These are phyloP conservation scores for Corvus hawaiiensis DNA, from an alignment of 2,113 vertebrate species.

Conservation along the genomic window DNA sequence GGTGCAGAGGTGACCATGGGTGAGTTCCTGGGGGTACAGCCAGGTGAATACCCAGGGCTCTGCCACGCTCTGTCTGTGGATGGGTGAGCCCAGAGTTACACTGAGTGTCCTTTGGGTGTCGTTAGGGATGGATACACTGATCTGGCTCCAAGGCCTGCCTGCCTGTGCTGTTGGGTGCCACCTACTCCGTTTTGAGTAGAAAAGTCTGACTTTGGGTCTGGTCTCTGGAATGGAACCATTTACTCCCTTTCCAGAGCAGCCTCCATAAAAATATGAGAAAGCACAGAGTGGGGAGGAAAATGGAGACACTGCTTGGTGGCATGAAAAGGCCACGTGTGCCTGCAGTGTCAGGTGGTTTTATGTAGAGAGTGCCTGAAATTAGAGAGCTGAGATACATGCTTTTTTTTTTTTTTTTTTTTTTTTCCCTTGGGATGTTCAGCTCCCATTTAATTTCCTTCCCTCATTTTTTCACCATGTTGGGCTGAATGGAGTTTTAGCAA, in stretches of 20 bases:
- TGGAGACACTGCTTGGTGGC: background rate
- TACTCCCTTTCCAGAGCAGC: background rate
- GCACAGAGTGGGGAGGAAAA: background rate
- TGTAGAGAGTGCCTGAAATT: background rate
- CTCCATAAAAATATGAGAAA: background rate
- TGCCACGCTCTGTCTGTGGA: accelerated
- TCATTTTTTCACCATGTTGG: background rate
- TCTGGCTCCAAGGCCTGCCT: background rate
- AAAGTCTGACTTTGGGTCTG: background rate
- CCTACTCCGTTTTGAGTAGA: background rate
- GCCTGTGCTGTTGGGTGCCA: background rate
- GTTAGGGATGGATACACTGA: background rate
- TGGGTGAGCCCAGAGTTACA: background rate
- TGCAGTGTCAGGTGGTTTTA: background rate
- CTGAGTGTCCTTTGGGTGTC: background rate
- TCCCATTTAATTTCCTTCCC: background rate
- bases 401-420: background rate
- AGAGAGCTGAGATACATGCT: background rate
- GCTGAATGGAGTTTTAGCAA: background rate
- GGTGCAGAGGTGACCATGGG: background rate
- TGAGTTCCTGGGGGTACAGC: accelerated
- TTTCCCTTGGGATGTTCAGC: background rate
- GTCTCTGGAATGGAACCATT: background rate
- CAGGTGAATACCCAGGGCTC: background rate
- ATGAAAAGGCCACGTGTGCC: background rate